These are phyloP conservation scores for Chlorops oryzae DNA, from an alignment of 1,140 invertebrate genomes.

Conservation along the genomic window DNA sequence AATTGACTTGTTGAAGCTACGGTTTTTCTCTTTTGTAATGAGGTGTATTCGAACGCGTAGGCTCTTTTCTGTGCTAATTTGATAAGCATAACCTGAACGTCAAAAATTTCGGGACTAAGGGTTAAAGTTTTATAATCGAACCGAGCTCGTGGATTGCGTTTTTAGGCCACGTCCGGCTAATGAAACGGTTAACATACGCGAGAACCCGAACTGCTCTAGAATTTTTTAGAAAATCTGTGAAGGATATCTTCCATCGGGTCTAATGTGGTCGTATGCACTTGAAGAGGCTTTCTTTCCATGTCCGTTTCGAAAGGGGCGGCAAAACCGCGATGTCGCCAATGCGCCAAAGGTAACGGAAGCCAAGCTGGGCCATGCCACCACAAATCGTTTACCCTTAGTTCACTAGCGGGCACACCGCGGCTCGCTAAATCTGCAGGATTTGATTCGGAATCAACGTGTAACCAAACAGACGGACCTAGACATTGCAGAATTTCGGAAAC, in stretches of 20 bases:
- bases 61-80: background rate
- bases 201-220: background rate
- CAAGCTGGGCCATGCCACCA: conserved; percentile 36
- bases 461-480: conserved; percentile 33
- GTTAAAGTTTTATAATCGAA: background rate
- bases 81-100: background rate
- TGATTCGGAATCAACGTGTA: conserved; percentile 36
- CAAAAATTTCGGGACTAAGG: background rate
- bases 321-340: conserved; percentile 1
- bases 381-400: conserved; percentile 21
- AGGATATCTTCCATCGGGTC: background rate
- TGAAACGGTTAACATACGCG: background rate
- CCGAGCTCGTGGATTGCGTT: too few relatives aligned
- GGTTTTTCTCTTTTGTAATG: background rate
- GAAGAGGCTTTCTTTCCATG: background rate
- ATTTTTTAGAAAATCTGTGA: background rate
- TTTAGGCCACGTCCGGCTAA: too few relatives aligned
- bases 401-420: conserved; percentile 31
- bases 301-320: background rate
- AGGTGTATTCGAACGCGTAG: background rate
- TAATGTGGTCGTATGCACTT: background rate
- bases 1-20: background rate
- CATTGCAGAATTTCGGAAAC: conserved; percentile 35
- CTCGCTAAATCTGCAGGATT: conserved; percentile 50
- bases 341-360: background rate